Conservation (phyloP, 64 coral and sea anemone species). For the Acropora tenuis region DNA sequence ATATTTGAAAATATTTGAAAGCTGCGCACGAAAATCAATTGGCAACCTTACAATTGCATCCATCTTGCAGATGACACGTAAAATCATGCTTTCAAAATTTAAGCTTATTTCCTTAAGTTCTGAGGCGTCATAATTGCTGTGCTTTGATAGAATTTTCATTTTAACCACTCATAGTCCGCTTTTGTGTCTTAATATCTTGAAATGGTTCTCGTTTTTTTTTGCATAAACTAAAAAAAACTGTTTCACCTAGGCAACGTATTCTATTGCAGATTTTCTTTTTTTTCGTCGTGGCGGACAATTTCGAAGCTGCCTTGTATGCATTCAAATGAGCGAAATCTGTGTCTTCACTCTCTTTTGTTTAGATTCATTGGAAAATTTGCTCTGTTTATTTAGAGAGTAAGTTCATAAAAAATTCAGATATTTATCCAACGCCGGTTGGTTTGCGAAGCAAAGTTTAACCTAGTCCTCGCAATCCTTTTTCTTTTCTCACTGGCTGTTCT, state of each 20-base stretch:
- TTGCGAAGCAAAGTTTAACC: background rate
- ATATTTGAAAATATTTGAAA: background rate
- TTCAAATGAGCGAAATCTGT: background rate
- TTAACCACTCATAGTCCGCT: slow-evolving; percentile 1
- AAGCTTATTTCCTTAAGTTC: background rate
- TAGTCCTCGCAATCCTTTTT: background rate
- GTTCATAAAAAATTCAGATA: slow-evolving; percentile 37
- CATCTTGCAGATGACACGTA: background rate
- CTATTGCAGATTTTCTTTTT: background rate
- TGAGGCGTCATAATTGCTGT: background rate
- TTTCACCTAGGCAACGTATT: background rate
- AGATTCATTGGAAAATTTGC: slow-evolving; percentile 2
- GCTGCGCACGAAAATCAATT: background rate
- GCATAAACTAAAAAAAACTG: too few species aligned
- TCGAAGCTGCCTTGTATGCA: background rate
- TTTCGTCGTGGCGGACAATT: background rate
- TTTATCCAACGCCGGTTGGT: background rate
- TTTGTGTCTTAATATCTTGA: background rate
- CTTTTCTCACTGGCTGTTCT: background rate
- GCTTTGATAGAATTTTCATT: slow-evolving; percentile 25
- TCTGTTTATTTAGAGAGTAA: slow-evolving; percentile 30
- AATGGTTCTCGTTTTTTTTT: background rate
- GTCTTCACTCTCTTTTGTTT: slow-evolving; percentile 16
- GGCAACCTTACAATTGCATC: background rate
- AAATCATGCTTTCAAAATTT: background rate